Conservation (phyloP, 2,797 vertebrate species). For the Pangasius sanitwongsei region DNA sequence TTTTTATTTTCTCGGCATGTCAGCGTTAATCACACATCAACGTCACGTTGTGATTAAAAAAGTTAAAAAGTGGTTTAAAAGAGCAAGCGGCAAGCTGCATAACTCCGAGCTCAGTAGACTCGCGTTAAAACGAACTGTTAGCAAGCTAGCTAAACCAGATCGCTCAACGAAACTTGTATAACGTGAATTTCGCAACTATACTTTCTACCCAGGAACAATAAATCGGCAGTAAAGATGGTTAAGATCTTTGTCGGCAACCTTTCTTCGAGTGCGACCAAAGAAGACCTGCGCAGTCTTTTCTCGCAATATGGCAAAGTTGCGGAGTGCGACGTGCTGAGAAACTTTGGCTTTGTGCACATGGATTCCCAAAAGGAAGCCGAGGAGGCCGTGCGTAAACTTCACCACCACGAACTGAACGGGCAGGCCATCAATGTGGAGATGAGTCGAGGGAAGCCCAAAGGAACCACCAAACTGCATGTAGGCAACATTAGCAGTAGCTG, state of each 20-base stretch:
- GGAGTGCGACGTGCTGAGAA: constrained; percentile 93
- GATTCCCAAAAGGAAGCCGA: constrained; percentile 83
- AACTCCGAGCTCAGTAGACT: neutral
- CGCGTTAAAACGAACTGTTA: neutral
- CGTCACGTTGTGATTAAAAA: neutral
- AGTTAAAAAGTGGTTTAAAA: neutral
- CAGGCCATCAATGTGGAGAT: constrained; percentile 92
- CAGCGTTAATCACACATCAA: neutral
- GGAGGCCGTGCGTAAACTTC: constrained; percentile 89
- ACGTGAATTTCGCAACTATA: constrained; percentile 54
- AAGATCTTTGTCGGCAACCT: constrained; percentile 95
- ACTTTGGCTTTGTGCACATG: constrained; percentile 96
- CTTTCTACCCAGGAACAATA: constrained; percentile 55
- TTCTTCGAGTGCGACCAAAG: constrained; percentile 81
- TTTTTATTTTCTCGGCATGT: too few relatives aligned
- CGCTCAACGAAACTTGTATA: constrained; percentile 39
- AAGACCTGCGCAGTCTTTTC: constrained; percentile 88
- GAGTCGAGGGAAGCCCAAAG: constrained; percentile 88
- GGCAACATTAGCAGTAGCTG: constrained; percentile 84
- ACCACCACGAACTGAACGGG: constrained; percentile 86
- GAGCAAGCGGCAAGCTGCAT: neutral
- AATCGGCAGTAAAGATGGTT: constrained; percentile 79
- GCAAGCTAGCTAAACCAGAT: neutral
- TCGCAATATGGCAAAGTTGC: constrained; percentile 91
- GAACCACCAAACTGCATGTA: constrained; percentile 92